Evolutionary conservation across 53 echinoderm and acorn worm genomes (phyloP), one percentile per base, ranked within the genome.

Genomic region (Pentamera pediparva): DNA sequence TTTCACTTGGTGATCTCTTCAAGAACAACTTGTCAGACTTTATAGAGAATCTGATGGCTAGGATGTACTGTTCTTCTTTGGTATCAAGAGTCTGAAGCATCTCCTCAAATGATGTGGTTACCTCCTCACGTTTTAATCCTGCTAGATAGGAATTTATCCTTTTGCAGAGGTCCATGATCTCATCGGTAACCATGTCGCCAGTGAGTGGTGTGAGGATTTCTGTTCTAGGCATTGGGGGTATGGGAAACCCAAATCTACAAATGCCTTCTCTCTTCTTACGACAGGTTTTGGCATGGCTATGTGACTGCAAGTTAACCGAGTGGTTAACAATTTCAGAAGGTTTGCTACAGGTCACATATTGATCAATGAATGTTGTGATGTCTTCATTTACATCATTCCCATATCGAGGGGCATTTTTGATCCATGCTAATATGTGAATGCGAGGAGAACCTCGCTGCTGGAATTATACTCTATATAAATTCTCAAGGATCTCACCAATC

Each of bases 1-100:
- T 41, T 47, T 85, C 85, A 41, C 39, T 17, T 5, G 67, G 79
- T n/a, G 73, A 39, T 35, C 85, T 74, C 43, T 65, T 75, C 39
- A 85, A 41, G 65, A 85, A 62, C 13, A 80, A 28, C 56, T 85
- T 85, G 17, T 56, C 64, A 35, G 39, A 15, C 37, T 38, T 84
- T 11, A 62, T 26, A 21, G 70, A 70, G 25, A 18, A 43, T n/a
- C 61, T 58, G 17, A 72, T 55, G 26, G 84, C 84, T 12, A 26
- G 5, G 13, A 74, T 80, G 51, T 75, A 85, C 8, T 61, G 62
- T 21, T 73, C 57, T 40, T 85, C 64, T 30, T 73, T 78, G 8
- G 62, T 72, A 30, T 37, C 74, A 62, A 84, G 79, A 21, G 28
- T 39, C 4, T 58, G 25, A 2, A 84, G 63, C 72, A 84, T 48